Conservation (phyloP, 2,888 invertebrate genomes). For the Trichogramma evanescens region DNA sequence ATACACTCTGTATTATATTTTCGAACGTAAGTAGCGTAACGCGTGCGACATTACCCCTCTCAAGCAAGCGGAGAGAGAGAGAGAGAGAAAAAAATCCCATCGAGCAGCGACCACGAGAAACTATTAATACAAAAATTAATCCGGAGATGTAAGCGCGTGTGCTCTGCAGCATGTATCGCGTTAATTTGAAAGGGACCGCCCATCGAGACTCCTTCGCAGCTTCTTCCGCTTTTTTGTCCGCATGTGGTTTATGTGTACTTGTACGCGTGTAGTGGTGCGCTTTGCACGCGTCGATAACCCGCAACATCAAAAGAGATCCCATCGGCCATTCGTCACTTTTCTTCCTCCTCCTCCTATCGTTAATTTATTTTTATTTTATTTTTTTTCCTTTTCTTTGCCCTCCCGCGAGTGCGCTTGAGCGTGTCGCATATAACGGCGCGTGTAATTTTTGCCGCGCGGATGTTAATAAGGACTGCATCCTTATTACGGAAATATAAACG, state of each 20-base stretch:
- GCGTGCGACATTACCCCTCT: no score
- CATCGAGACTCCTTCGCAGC: constrained; percentile 10
- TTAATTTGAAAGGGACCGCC: constrained; percentile 29
- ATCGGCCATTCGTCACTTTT: neutral
- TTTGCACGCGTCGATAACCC: no score
- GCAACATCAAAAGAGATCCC: constrained; percentile 19
- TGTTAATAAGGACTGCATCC: no score
- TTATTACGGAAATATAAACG: no score
- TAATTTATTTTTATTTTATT: neutral
- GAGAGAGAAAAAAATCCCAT: no score
- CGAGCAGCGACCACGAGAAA: neutral
- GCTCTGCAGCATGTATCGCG: constrained; percentile 1
- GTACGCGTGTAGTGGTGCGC: no score
- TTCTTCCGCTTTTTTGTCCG: constrained; percentile 18
- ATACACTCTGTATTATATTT: no score
- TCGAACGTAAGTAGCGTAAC: no score
- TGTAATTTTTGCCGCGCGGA: constrained; percentile 7
- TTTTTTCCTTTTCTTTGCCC: no score
- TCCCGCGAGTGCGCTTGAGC: neutral
- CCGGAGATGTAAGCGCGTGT: constrained; percentile 2
- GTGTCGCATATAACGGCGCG: constrained; percentile 1
- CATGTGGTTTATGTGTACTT: neutral
- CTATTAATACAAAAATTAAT: constrained; percentile 32
- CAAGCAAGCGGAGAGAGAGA: no score
- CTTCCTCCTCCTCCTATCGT: neutral